phyloP scores from a whole-genome alignment of 2,888 invertebrate species.

The Trichopoda pennipes region DNA sequence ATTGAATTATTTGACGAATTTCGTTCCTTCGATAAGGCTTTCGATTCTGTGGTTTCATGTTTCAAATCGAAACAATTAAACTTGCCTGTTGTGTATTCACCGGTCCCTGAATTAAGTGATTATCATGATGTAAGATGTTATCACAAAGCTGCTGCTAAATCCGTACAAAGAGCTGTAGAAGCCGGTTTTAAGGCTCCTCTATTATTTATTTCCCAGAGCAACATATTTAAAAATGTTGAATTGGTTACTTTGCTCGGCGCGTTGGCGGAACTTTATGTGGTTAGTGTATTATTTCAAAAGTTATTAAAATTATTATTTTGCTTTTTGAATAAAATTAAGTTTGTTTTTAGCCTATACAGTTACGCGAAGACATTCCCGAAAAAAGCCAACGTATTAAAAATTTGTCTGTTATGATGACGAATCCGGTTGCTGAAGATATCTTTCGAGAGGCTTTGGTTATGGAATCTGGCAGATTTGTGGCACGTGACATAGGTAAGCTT shows the following conservation, averaged over 20 bases:
- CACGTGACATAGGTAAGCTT: constrained; percentile 84
- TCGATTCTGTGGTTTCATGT: constrained; percentile 81
- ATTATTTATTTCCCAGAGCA: constrained; percentile 86
- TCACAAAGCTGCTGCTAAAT: constrained; percentile 89
- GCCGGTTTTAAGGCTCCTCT: constrained; percentile 92
- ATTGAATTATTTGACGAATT: constrained; percentile 76
- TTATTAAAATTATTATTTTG: constrained; percentile 18
- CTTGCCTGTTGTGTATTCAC: constrained; percentile 83
- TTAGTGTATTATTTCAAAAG: constrained; percentile 81
- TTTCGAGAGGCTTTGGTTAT: constrained; percentile 85
- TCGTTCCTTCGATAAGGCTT: constrained; percentile 80
- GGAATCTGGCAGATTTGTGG: constrained; percentile 87
- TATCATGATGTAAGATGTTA: constrained; percentile 90
- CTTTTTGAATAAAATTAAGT: not conserved
- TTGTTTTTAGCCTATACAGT: constrained; percentile 87
- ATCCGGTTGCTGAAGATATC: constrained; percentile 82
- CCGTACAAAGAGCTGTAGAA: constrained; percentile 89
- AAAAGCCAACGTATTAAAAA: constrained; percentile 83
- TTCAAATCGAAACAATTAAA: constrained; percentile 75
- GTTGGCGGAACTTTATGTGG: constrained; percentile 93
- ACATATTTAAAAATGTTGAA: constrained; percentile 87
- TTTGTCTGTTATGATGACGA: constrained; percentile 84
- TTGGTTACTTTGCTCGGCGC: constrained; percentile 92
- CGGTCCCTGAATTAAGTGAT: constrained; percentile 84
- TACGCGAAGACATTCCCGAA: constrained; percentile 87